These are phyloP conservation scores for Lonchura striata DNA, from an alignment of 2,113 vertebrate species.

Conservation along the genomic window DNA sequence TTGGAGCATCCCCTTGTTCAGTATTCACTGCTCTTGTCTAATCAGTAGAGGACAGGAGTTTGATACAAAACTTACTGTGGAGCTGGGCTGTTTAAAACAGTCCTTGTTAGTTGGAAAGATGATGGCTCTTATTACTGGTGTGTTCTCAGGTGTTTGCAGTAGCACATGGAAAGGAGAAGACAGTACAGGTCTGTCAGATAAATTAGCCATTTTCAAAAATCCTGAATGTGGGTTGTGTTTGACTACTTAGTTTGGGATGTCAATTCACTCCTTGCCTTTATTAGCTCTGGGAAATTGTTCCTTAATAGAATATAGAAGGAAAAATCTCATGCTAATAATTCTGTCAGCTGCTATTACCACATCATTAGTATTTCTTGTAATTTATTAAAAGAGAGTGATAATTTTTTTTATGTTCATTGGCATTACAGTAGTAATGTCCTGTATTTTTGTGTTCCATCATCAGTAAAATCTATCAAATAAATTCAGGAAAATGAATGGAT, in stretches of 20 bases:
- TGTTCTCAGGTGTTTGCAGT: accelerated
- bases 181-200: not conserved
- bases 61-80: not conserved
- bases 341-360: not conserved
- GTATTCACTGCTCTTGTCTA: not conserved
- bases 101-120: not conserved
- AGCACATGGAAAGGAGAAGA: not conserved
- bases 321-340: not conserved
- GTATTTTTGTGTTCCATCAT: not conserved
- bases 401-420: not conserved
- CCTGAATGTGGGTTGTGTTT: not conserved
- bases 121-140: not conserved
- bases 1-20: not conserved
- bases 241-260: not conserved
- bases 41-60: not conserved
- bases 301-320: not conserved
- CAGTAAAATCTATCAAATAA: not conserved
- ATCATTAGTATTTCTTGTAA: not conserved
- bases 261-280: not conserved
- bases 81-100: not conserved
- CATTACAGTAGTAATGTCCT: not conserved
- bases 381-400: not conserved
- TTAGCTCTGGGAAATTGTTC: not conserved
- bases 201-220: not conserved
- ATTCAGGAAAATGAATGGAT: not conserved